Conservation (phyloP, 2,888 invertebrate genomes). For the Melipona bicolor region DNA sequence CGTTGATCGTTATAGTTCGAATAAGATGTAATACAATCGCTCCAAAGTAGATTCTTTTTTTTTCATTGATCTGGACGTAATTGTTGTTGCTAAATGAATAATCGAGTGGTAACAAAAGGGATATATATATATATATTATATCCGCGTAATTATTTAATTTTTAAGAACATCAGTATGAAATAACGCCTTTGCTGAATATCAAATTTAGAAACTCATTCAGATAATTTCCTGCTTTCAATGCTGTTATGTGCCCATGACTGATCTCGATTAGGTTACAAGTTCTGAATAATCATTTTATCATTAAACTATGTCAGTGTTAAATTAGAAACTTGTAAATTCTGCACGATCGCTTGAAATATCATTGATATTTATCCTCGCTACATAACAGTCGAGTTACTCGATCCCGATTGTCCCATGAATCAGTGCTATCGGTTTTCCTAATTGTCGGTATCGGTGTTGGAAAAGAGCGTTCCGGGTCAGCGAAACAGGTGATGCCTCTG, state of each 20-base stretch:
- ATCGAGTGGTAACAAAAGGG: no score
- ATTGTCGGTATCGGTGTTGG: slow-evolving; percentile 11
- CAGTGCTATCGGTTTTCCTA: slow-evolving; percentile 3
- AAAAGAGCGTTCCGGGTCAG: background rate
- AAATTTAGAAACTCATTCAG: background rate
- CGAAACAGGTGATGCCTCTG: slow-evolving; percentile 47
- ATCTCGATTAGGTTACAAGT: background rate
- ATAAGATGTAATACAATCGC: background rate
- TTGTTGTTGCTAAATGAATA: background rate
- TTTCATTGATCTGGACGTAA: background rate
- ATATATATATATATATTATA: no score
- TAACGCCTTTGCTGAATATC: no score
- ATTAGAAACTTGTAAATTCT: background rate
- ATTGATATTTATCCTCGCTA: no score
- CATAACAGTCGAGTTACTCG: background rate
- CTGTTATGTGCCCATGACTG: background rate
- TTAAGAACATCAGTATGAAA: no score
- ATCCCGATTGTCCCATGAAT: background rate
- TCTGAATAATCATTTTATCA: background rate
- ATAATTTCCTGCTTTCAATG: background rate
- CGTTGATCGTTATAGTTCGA: background rate
- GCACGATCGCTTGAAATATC: no score
- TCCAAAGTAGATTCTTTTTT: background rate
- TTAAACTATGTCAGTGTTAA: fast-evolving
- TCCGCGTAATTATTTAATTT: no score